Evolutionary conservation across 1,140 invertebrate species (phyloP), one percentile per base, ranked within the genome.

Genomic region (Saccostrea echinata): DNA sequence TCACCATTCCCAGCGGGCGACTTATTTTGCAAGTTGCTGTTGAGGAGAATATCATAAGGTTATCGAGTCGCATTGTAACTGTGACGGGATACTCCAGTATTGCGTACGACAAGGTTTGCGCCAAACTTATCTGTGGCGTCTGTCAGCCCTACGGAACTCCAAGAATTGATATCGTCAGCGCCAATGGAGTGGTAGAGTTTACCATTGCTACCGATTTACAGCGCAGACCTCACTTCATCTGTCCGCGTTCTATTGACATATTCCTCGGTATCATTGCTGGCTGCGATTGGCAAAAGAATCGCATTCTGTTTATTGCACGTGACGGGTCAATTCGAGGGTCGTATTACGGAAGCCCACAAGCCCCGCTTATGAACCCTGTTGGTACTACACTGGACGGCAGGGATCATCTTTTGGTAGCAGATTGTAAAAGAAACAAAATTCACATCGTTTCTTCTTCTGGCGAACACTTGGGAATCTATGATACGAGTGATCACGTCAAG

Each of bases 241-340:
- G 57, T 43, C 84, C 88, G 0, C 57, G 88, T 71, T 88, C 88
- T 16, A 30, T 84, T 8, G 81, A 88, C 55, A 64, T 88, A 27
- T 82, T 85, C 6, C n/a, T 27, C 11, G 88, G 84, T 18, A 27
- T 84, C 11, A 53, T 88, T 21, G n/a, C 80, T 13, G 76, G 85
- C 0, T 86, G 88, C 30, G 88, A 88, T 43, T 88, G 88, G 88
- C 64, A 71, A 18, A 86, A 76, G 52, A 86, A 76, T 16, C 68
- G 64, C 0, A 57, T 88, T 21, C 8, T 88, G 1, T 88, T 86
- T 33, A n/a, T 88, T 57, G 55, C 24, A 13, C 53, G 53, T 1
- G 81, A 88, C 18, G 88, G 84, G 6, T 57, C 30, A 18, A 86
- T 88, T 9, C 16, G 52, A 2, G 85, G 88, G 11, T 52, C 43